A percentile compares a stretch with the other conserved stretches of the same genome.
These are phyloP conservation scores for Diachrysia chrysitis DNA, from an alignment of 2,888 invertebrate species.

Conservation along the genomic window DNA sequence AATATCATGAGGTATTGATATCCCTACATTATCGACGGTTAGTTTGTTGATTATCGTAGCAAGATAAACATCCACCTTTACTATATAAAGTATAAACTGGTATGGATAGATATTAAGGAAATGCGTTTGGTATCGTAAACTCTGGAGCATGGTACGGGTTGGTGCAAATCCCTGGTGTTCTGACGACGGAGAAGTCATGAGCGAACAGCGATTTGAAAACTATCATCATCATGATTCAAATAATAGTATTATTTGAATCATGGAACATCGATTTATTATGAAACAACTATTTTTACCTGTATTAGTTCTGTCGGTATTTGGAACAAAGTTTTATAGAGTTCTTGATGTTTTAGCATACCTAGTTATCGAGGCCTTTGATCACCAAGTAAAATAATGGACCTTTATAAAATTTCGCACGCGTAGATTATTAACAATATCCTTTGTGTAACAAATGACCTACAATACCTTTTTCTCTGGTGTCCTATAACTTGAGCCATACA, in stretches of 20 bases:
- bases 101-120: slow-evolving; percentile 69
- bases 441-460: too few species aligned
- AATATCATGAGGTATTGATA: neutral
- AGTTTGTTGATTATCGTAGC: slow-evolving; percentile 17
- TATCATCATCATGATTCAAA: too few species aligned
- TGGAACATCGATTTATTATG: too few species aligned
- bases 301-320: too few species aligned
- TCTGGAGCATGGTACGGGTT: slow-evolving; percentile 73
- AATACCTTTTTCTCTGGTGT: neutral
- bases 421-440: too few species aligned
- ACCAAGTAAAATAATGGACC: too few species aligned
- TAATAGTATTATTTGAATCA: too few species aligned
- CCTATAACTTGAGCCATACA: slow-evolving; percentile 38
- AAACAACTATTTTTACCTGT: too few species aligned
- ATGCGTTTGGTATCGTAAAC: slow-evolving; percentile 79
- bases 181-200: slow-evolving; percentile 48
- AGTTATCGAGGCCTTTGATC: too few species aligned
- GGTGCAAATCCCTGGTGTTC: slow-evolving; percentile 66
- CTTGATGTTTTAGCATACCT: too few species aligned
- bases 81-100: slow-evolving; percentile 26
- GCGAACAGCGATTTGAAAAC: slow-evolving; percentile 48
- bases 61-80: slow-evolving; percentile 46
- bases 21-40: slow-evolving; percentile 26
- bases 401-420: too few species aligned
- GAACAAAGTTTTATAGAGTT: too few species aligned